A percentile compares a stretch with the other conserved stretches of the same genome.
Conservation (phyloP, 2,113 vertebrate species). For the Anolis carolinensis region DNA sequence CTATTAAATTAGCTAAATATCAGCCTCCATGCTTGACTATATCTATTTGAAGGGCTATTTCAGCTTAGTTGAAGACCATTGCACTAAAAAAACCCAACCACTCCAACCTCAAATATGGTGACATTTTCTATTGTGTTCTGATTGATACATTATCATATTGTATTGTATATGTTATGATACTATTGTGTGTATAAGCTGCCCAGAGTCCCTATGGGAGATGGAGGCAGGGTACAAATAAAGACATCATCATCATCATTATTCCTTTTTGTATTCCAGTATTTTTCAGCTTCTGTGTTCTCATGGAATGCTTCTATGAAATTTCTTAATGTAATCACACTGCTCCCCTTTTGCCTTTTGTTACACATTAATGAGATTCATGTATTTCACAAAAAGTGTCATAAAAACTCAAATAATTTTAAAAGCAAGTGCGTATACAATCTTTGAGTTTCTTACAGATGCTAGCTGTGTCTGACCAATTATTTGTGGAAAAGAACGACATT, state of each 20-base stretch:
- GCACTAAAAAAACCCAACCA: not conserved
- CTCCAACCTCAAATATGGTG: too few species aligned
- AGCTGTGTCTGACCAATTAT: slow-evolving; percentile 9
- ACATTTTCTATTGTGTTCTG: too few species aligned
- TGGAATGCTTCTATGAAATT: not conserved
- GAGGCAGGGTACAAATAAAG: too few species aligned
- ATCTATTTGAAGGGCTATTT: not conserved
- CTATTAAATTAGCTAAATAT: not conserved
- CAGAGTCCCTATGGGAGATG: too few species aligned
- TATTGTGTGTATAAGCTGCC: too few species aligned
- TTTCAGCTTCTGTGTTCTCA: not conserved
- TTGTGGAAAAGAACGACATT: slow-evolving; percentile 2
- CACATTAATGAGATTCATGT: not conserved
- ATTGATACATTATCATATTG: too few species aligned
- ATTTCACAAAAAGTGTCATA: not conserved
- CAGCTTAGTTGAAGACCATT: not conserved
- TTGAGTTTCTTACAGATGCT: not conserved
- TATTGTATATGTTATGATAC: too few species aligned
- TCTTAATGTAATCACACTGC: not conserved
- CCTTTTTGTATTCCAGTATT: too few species aligned
- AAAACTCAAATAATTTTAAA: not conserved
- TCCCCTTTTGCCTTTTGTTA: not conserved
- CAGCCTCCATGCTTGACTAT: not conserved
- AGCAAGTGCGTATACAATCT: not conserved
- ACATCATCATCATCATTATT: too few species aligned